Percentiles rank a stretch among this genome's conserved stretches.
These are phyloP conservation scores for Porites divaricata DNA, from an alignment of 92 coral and sea anemone species.

Conservation along the genomic window DNA sequence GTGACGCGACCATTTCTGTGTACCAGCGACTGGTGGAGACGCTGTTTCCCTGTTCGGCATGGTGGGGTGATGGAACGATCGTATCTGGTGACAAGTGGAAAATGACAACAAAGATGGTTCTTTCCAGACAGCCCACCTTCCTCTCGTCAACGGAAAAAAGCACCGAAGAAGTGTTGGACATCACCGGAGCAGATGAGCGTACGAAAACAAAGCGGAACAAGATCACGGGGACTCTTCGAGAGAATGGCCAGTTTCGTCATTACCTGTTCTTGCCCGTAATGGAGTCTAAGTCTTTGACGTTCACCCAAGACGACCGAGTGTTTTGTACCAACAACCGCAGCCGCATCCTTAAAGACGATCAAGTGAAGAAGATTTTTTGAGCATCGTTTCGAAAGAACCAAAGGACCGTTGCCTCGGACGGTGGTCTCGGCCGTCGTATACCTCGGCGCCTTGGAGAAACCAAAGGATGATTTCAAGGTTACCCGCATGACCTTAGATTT, in stretches of 20 bases:
- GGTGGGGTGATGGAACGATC: constrained; percentile 19
- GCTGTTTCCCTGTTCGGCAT: background rate
- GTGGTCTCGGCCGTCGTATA: background rate
- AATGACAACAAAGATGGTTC: background rate
- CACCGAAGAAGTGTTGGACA: background rate
- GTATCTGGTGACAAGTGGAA: background rate
- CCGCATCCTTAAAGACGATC: background rate
- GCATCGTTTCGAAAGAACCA: background rate
- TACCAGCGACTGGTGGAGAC: constrained; percentile 18
- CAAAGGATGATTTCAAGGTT: no score
- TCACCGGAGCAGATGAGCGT: background rate
- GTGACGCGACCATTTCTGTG: background rate
- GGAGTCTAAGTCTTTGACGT: background rate
- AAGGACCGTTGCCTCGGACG: background rate
- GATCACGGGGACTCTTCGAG: background rate
- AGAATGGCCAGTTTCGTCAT: background rate
- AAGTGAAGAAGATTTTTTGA: background rate
- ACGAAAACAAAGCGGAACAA: background rate
- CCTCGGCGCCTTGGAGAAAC: background rate
- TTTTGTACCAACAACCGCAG: background rate
- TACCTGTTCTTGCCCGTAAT: background rate
- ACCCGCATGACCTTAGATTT: background rate
- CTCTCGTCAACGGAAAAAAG: background rate
- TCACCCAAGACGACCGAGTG: background rate
- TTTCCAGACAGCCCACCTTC: background rate